Conservation (phyloP, 2,888 invertebrate genomes). For the Drosophila kuntzei region DNA sequence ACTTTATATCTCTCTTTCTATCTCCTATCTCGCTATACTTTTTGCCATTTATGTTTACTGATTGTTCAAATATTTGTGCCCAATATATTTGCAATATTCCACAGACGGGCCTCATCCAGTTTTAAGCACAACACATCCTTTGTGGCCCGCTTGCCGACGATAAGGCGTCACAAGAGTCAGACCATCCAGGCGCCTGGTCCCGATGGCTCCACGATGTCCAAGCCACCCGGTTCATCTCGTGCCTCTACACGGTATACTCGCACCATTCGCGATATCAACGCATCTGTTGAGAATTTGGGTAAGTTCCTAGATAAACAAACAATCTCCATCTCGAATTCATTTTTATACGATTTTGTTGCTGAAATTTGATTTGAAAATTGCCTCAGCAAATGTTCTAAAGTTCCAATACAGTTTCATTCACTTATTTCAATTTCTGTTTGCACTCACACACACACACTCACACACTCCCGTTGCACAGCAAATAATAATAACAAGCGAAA, state of each 20-base stretch:
- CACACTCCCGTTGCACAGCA: slow-evolving; percentile 5
- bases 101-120: slow-evolving; percentile 91
- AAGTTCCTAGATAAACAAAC: slow-evolving; percentile 63
- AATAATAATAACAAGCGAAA: slow-evolving; percentile 14
- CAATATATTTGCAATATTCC: slow-evolving; percentile 19
- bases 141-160: slow-evolving; percentile 95
- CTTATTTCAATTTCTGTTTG: slow-evolving; percentile 72
- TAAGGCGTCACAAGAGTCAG: slow-evolving; percentile 92
- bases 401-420: slow-evolving; percentile 57
- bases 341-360: slow-evolving; percentile 22
- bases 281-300: slow-evolving; percentile 92
- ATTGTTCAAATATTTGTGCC: slow-evolving; percentile 30
- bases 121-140: slow-evolving; percentile 98
- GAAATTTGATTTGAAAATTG: slow-evolving; percentile 47
- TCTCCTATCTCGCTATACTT: not conserved
- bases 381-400: slow-evolving; percentile 44
- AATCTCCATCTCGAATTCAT: not conserved
- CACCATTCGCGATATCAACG: slow-evolving; percentile 90
- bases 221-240: slow-evolving; percentile 77
- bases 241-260: slow-evolving; percentile 86
- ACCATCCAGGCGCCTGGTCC: slow-evolving; percentile 90
- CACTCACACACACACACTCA: slow-evolving; percentile 48
- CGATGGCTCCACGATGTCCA: slow-evolving; percentile 68
- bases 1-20: not conserved
- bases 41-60: slow-evolving; percentile 10